Percentiles rank a stretch among this genome's conserved stretches.
Evolutionary conservation across 23 tunicate genomes (phyloP).

Genomic region (Halocynthia roretzi): DNA sequence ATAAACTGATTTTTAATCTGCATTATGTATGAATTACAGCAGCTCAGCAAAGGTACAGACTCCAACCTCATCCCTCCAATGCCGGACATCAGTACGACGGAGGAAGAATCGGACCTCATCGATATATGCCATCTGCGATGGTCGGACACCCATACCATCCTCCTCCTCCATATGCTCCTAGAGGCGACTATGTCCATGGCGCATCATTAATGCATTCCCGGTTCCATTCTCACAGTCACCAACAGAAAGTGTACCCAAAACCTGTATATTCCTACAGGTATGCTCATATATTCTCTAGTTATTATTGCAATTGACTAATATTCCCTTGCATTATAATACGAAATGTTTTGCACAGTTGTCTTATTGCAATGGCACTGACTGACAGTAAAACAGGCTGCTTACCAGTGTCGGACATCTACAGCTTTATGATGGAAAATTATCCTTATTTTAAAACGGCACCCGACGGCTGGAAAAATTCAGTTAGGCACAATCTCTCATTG

Average conservation of each 20-base stretch:
- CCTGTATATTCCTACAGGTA: constrained; percentile 97
- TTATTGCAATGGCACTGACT: constrained; percentile 86
- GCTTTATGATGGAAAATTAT: constrained; percentile 95
- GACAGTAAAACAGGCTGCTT: constrained; percentile 86
- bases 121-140: constrained; percentile 24
- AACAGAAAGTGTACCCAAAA: constrained; percentile 81
- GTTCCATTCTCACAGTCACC: constrained; percentile 24
- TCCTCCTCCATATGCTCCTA: constrained; percentile 59
- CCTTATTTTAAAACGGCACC: constrained; percentile 98
- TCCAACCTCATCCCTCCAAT: constrained; percentile 13
- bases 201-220: constrained; percentile 32
- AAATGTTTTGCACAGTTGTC: constrained; percentile 55
- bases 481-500: constrained; percentile 85
- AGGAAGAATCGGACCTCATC: constrained; percentile 6
- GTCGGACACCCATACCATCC: constrained; percentile 77
- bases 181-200: constrained; percentile 35
- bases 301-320: not conserved
- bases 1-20: too few relatives aligned
- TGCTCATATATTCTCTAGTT: not conserved
- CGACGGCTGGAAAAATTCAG: constrained; percentile 95
- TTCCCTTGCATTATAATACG: not conserved
- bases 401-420: constrained; percentile 93
- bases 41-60: constrained; percentile 41
- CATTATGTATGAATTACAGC: not conserved
- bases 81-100: constrained; percentile 1